Conservation (phyloP, 2,113 vertebrate species). For the Phoenicopterus ruber region DNA sequence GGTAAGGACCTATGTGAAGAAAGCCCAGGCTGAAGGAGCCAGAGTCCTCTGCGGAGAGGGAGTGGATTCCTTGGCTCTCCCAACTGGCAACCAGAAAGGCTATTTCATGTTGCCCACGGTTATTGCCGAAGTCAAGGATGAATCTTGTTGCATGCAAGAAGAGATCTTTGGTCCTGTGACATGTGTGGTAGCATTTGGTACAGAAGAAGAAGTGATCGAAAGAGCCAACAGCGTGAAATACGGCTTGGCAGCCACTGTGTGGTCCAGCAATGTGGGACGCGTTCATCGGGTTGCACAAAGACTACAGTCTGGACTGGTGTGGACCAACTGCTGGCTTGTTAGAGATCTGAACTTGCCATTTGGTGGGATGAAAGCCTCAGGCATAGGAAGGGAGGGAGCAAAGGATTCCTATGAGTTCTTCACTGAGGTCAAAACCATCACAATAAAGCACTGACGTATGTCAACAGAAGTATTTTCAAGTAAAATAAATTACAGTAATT, state of each 20-base stretch:
- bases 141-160: conserved; percentile 91
- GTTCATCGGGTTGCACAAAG: conserved; percentile 84
- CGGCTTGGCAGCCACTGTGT: conserved; percentile 86
- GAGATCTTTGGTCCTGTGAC: conserved; percentile 97
- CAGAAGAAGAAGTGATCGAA: conserved; percentile 87
- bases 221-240: conserved; percentile 89
- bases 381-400: conserved; percentile 90
- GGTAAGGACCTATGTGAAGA: conserved; percentile 85
- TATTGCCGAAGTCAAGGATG: conserved; percentile 82
- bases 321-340: conserved; percentile 97
- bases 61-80: conserved; percentile 80
- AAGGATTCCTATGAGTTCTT: conserved; percentile 95
- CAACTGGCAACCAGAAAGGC: conserved; percentile 75
- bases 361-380: conserved; percentile 94
- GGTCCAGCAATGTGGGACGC: conserved; percentile 85
- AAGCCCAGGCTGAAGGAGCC: conserved; percentile 84
- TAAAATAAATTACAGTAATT: neutral
- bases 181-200: conserved; percentile 87
- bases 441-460: conserved; percentile 84
- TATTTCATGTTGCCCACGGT: conserved; percentile 93
- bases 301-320: conserved; percentile 88
- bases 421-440: conserved; percentile 93
- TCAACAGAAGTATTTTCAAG: neutral
- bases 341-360: conserved; percentile 96
- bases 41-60: conserved; percentile 89